A percentile compares a stretch with the other conserved stretches of the same genome.
Evolutionary conservation across 1,140 invertebrate genomes (phyloP).

Genomic region (Hypothenemus hampei): DNA sequence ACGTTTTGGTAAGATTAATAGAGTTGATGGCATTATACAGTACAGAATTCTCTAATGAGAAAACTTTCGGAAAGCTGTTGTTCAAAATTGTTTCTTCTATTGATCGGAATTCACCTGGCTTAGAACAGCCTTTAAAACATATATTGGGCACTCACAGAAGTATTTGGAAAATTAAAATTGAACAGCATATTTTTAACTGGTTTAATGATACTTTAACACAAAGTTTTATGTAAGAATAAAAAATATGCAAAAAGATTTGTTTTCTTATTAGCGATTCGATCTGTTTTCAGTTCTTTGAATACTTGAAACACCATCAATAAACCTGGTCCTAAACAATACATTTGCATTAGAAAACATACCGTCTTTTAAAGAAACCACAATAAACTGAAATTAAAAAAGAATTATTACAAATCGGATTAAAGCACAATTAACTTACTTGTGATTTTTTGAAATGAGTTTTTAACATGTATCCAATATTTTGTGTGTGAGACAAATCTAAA

Average conservation of each 20-base stretch:
- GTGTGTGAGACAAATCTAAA: constrained; percentile 95
- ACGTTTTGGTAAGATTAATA: constrained; percentile 17
- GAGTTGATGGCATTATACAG: constrained; percentile 21
- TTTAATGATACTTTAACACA: constrained; percentile 29
- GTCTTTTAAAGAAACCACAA: constrained; percentile 98
- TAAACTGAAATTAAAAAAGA: constrained; percentile 67
- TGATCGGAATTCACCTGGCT: constrained; percentile 2
- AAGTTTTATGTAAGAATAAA: constrained; percentile 24
- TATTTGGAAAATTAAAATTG: constrained; percentile 30
- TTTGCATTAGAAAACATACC: constrained; percentile 99
- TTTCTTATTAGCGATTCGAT: background rate
- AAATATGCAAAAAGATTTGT: background rate
- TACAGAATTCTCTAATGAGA: constrained; percentile 19
- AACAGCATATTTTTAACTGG: constrained; percentile 15
- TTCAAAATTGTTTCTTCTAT: constrained; percentile 19
- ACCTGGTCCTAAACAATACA: constrained; percentile 92
- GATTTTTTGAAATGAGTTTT: constrained; percentile 91
- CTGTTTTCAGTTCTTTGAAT: constrained; percentile 61
- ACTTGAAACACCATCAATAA: constrained; percentile 92
- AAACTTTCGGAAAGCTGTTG: constrained; percentile 31
- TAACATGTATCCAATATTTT: constrained; percentile 97
- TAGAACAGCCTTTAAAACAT: constrained; percentile 27
- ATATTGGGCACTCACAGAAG: constrained; percentile 24
- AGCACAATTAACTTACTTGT: constrained; percentile 56
- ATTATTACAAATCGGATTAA: background rate